These are phyloP conservation scores for Telmatochromis sp. DNA, from an alignment of 2,113 vertebrate genomes.

Conservation along the genomic window DNA sequence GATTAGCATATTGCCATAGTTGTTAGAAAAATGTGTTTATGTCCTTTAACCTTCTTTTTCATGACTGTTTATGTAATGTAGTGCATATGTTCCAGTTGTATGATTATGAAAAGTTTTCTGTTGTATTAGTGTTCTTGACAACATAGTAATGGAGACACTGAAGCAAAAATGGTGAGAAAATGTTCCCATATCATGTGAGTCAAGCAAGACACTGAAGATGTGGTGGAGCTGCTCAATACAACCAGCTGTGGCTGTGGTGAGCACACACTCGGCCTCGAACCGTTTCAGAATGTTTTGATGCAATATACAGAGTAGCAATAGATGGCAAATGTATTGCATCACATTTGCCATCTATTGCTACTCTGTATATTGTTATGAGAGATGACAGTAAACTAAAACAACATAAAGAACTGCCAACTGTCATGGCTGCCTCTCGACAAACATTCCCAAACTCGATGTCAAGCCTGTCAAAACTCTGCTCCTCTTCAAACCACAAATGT, in stretches of 20 bases:
- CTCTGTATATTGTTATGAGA: not conserved
- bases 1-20: not conserved
- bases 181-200: not conserved
- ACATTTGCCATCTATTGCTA: too few relatives aligned
- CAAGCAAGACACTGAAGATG: not conserved
- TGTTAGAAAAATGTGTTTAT: not conserved
- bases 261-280: not conserved
- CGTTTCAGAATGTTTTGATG: not conserved
- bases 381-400: constrained; percentile 3
- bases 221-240: not conserved
- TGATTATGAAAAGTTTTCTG: not conserved
- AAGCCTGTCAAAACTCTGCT: not conserved
- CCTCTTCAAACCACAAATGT: not conserved
- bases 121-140: not conserved
- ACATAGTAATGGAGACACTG: not conserved
- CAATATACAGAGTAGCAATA: not conserved
- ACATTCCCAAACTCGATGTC: not conserved
- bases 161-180: not conserved
- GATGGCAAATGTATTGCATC: not conserved
- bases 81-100: not conserved
- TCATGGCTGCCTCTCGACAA: not conserved
- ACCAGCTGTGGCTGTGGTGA: not conserved
- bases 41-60: not conserved
- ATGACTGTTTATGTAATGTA: not conserved
- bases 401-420: not conserved